Percentiles rank a stretch among this genome's conserved stretches.
Conservation (phyloP, 2,113 vertebrate species). For the Archilochus colubris region DNA sequence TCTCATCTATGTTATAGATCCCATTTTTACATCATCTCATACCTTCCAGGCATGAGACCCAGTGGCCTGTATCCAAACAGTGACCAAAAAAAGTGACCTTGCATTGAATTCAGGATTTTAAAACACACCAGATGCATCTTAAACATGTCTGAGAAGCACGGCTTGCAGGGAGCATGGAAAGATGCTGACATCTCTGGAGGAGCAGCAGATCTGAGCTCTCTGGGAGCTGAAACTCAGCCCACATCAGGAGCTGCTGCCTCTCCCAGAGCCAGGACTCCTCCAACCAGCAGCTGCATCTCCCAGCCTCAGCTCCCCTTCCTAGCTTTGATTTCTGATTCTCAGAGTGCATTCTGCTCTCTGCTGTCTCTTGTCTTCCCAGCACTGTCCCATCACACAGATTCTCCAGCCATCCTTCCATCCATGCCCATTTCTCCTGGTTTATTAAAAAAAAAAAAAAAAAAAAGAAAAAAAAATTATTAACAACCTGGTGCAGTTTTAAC, state of each 20-base stretch:
- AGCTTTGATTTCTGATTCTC: background rate
- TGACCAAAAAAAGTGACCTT: background rate
- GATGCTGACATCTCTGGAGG: background rate
- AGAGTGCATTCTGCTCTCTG: background rate
- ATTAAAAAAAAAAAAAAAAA: too few relatives aligned
- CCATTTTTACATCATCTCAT: background rate
- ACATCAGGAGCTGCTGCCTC: background rate
- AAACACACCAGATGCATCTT: background rate
- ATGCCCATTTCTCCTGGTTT: background rate
- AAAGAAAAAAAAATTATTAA: background rate
- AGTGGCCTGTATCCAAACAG: background rate
- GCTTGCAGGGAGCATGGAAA: background rate
- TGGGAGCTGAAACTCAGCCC: background rate
- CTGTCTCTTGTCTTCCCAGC: background rate
- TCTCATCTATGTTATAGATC: background rate
- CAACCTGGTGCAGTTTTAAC: background rate
- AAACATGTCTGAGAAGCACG: background rate
- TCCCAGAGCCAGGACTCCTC: background rate
- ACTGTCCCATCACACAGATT: background rate
- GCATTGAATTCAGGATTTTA: background rate
- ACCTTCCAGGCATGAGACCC: background rate
- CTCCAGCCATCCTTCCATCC: background rate
- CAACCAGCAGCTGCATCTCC: background rate
- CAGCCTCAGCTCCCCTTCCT: background rate
- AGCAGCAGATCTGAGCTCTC: background rate